A percentile compares a stretch with the other conserved stretches of the same genome.
phyloP scores from a whole-genome alignment of 2,888 invertebrate species.

The Tetragnatha montana region DNA sequence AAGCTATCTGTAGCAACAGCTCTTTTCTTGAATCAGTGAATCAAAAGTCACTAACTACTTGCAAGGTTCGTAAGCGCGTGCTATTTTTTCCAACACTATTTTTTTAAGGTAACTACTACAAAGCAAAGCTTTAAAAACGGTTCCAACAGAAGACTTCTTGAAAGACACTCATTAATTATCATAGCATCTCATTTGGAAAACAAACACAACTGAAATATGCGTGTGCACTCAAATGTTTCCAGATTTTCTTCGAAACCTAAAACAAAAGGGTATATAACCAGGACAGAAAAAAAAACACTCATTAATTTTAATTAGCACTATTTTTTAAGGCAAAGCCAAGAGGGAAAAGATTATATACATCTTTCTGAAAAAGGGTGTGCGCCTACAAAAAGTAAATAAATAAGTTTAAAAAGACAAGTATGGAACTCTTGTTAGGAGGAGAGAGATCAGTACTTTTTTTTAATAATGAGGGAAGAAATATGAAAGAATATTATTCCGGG shows the following conservation, averaged over 20 bases:
- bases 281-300: conserved; percentile 27
- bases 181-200: neutral
- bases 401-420: conserved; percentile 3
- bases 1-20: neutral
- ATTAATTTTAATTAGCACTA: conserved; percentile 48
- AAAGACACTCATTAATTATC: neutral
- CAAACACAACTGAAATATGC: conserved; percentile 3
- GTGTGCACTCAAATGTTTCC: conserved; percentile 17
- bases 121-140: neutral
- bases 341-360: conserved; percentile 27
- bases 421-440: conserved; percentile 31
- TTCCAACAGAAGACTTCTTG: conserved; percentile 6
- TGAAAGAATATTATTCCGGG: conserved; percentile 4
- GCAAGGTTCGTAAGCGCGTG: no score
- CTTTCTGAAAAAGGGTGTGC: conserved; percentile 5
- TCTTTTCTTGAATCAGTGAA: neutral
- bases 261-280: neutral
- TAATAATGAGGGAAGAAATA: conserved; percentile 36
- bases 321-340: conserved; percentile 12
- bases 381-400: conserved; percentile 22
- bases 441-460: conserved; percentile 15
- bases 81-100: neutral
- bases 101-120: neutral
- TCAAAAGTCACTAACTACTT: no score
- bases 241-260: conserved; percentile 12